Percentiles rank a stretch among this genome's conserved stretches.
Evolutionary conservation across 2,888 invertebrate species (phyloP).

Genomic region (Nomada lathburiana): DNA sequence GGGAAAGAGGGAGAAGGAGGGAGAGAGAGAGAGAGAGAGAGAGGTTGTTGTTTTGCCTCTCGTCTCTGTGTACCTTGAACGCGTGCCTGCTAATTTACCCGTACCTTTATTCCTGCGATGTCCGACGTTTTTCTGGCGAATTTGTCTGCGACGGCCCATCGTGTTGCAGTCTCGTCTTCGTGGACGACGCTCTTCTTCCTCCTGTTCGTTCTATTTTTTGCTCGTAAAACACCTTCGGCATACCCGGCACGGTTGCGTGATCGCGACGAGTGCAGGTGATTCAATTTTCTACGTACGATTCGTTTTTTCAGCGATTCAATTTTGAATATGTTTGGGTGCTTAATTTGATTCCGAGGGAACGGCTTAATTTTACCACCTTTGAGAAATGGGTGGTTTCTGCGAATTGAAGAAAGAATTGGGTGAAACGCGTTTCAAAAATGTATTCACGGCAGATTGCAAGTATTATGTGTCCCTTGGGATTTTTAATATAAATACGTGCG

Average conservation of each 20-base stretch:
- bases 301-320: too few species aligned
- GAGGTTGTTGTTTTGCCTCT: slow-evolving; percentile 53
- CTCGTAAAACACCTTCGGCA: slow-evolving; percentile 20
- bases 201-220: slow-evolving; percentile 11
- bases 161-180: slow-evolving; percentile 5
- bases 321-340: too few species aligned
- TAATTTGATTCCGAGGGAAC: too few species aligned
- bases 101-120: slow-evolving; percentile 45
- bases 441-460: too few species aligned
- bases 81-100: slow-evolving; percentile 54
- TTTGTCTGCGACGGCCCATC: slow-evolving; percentile 58
- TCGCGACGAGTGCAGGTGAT: neutral
- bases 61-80: slow-evolving; percentile 55
- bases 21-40: slow-evolving; percentile 9
- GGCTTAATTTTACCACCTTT: too few species aligned
- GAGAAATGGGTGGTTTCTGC: too few species aligned
- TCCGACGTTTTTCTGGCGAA: slow-evolving; percentile 61
- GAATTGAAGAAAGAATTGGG: too few species aligned
- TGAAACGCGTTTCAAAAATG: too few species aligned
- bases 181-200: neutral
- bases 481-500: too few species aligned
- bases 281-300: too few species aligned
- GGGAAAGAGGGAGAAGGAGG: slow-evolving; percentile 28
- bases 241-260: neutral
- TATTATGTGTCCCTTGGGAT: too few species aligned